Evolutionary conservation across 2,888 invertebrate species (phyloP).

Genomic region (Hybos culiciformis): DNA sequence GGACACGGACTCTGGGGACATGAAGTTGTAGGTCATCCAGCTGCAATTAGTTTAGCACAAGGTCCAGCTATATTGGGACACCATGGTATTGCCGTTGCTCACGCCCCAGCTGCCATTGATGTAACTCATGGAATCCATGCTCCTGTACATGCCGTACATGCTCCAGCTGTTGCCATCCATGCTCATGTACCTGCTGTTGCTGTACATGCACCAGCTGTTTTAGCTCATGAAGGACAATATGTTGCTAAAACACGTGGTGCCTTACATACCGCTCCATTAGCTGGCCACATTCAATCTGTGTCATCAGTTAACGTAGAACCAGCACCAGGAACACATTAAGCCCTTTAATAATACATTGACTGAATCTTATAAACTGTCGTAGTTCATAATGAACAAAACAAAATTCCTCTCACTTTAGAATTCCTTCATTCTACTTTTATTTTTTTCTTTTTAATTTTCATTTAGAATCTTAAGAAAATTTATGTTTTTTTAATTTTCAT

Average conservation of each 20-base stretch:
- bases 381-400: too few relatives aligned
- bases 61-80: not conserved
- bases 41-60: not conserved
- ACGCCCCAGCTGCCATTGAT: too few relatives aligned
- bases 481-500: too few relatives aligned
- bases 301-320: constrained; percentile 31
- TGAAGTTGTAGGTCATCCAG: too few relatives aligned
- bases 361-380: too few relatives aligned
- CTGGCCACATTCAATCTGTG: constrained; percentile 32
- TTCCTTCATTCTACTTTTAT: too few relatives aligned
- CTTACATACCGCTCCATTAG: constrained; percentile 31
- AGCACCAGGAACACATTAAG: constrained; percentile 31
- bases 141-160: too few relatives aligned
- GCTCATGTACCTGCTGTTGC: not conserved
- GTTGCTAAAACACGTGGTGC: constrained; percentile 34
- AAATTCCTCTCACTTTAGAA: too few relatives aligned
- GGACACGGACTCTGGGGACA: not conserved
- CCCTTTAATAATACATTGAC: too few relatives aligned
- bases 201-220: constrained; percentile 20
- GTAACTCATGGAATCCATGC: too few relatives aligned
- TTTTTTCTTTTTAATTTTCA: too few relatives aligned
- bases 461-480: too few relatives aligned
- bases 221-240: constrained; percentile 32
- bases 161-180: not conserved
- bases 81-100: constrained; percentile 8